Conservation (phyloP, 2,113 vertebrate genomes). For the Calyptomena viridis region DNA sequence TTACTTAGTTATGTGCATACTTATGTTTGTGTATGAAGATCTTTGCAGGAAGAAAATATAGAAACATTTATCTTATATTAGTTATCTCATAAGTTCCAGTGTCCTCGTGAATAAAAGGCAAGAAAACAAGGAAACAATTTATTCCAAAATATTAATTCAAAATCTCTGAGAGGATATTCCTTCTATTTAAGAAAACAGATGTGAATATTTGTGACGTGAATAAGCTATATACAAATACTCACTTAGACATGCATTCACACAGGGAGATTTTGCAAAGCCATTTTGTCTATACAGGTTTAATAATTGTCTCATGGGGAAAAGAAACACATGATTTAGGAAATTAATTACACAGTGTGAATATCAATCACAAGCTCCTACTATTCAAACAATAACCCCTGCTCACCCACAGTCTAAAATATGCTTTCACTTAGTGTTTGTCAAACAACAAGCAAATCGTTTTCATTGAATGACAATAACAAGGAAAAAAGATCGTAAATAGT, state of each 20-base stretch:
- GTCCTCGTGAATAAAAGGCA: background rate
- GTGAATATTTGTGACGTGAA: background rate
- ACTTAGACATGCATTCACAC: background rate
- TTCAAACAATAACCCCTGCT: background rate
- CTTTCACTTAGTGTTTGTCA: background rate
- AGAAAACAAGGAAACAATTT: background rate
- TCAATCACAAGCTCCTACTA: background rate
- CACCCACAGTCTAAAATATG: background rate
- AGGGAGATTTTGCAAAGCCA: background rate
- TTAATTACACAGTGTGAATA: background rate
- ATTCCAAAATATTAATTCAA: background rate
- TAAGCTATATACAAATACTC: background rate
- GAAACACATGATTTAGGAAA: background rate
- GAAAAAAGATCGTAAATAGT: background rate
- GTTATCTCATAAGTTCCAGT: background rate
- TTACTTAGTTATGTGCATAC: background rate
- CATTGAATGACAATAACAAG: background rate
- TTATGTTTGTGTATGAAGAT: background rate
- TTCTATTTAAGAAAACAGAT: background rate
- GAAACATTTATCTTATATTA: background rate
- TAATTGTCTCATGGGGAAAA: background rate
- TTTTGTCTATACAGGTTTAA: background rate
- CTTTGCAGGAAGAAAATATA: background rate
- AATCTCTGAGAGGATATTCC: background rate
- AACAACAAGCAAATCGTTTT: background rate